phyloP scores from a whole-genome alignment of 2,888 invertebrate genomes.

The Drosophila mulleri region DNA sequence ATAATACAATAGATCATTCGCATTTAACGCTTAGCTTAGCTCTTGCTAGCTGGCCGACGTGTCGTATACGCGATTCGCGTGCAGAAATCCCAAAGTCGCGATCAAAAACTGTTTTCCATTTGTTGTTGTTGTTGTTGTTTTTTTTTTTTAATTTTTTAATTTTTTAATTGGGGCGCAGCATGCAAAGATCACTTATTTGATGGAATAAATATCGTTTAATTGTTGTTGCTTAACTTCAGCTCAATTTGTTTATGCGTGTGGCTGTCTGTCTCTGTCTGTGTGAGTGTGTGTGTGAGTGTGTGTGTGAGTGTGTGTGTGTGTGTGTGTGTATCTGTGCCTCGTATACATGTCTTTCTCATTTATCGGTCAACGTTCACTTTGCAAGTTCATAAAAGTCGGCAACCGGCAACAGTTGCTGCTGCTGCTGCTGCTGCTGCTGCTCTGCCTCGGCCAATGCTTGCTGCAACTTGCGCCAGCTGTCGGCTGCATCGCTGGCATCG shows the following conservation, averaged over 20 bases:
- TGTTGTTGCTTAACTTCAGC: constrained; percentile 31
- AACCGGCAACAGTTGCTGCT: constrained; percentile 32
- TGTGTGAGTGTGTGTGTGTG: constrained; percentile 19
- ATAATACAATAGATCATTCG: constrained; percentile 23
- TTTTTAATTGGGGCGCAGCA: constrained; percentile 55
- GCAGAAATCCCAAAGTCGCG: constrained; percentile 11
- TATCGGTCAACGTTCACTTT: constrained; percentile 56
- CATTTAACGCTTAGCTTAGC: not conserved
- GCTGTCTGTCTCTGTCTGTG: constrained; percentile 16
- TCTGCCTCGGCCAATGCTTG: constrained; percentile 51
- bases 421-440: constrained; percentile 35
- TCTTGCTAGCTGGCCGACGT: constrained; percentile 22
- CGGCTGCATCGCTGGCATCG: constrained; percentile 61
- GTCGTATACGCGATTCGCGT: constrained; percentile 50
- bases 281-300: constrained; percentile 19
- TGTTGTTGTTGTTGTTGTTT: too few species aligned
- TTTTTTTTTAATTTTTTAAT: not conserved
- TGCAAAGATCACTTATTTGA: constrained; percentile 58
- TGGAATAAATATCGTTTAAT: constrained; percentile 71
- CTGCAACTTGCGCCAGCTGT: constrained; percentile 65
- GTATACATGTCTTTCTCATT: constrained; percentile 14
- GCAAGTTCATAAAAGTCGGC: constrained; percentile 61
- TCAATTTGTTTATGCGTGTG: constrained; percentile 19
- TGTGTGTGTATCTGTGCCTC: not conserved
- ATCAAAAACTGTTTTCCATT: constrained; percentile 4